Conservation (phyloP, 2,113 vertebrate species). For the Pimephales promelas region DNA sequence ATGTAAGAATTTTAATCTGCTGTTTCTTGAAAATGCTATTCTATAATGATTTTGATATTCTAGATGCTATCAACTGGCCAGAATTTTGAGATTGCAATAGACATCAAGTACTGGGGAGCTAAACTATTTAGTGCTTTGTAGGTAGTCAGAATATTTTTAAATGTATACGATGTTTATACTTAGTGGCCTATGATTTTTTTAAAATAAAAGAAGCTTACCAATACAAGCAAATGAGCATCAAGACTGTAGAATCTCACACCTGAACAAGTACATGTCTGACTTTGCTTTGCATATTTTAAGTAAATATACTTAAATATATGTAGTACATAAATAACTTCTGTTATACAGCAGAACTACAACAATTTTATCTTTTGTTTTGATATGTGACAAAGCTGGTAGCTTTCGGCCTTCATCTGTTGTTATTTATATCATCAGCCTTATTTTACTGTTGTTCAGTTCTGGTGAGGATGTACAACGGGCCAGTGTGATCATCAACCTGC, state of each 20-base stretch:
- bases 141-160: no score
- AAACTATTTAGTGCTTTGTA: no score
- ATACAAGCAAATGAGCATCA: neutral
- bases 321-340: neutral
- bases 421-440: neutral
- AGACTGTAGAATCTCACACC: neutral
- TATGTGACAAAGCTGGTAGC: neutral
- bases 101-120: no score
- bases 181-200: no score
- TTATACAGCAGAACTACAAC: neutral
- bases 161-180: no score
- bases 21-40: no score
- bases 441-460: slow-evolving; percentile 71
- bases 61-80: no score
- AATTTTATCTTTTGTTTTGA: neutral
- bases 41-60: no score
- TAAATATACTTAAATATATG: neutral
- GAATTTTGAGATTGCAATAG: no score
- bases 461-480: slow-evolving; percentile 91
- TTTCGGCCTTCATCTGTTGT: neutral
- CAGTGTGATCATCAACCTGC: slow-evolving; percentile 91
- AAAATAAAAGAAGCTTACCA: neutral
- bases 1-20: no score
- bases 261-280: neutral
- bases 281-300: neutral